phyloP scores from a whole-genome alignment of 2,888 invertebrate species.

The Drosophila pseudotalamancana region DNA sequence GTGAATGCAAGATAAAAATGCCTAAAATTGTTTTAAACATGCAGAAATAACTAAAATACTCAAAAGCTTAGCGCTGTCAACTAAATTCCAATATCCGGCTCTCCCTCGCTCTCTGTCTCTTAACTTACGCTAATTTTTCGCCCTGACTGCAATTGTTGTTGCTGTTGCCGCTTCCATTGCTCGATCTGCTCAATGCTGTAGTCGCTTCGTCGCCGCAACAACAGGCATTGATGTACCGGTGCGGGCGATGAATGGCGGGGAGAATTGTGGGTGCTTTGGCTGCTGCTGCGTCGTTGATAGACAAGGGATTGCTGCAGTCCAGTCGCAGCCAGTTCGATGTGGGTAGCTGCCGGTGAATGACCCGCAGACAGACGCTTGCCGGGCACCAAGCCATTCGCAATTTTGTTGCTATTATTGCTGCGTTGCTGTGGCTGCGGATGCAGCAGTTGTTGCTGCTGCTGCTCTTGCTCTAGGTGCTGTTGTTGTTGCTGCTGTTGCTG shows the following conservation, averaged over 20 bases:
- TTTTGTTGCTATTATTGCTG: conserved; percentile 54
- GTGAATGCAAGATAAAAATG: conserved; percentile 23
- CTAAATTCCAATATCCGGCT: neutral
- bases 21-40: conserved; percentile 2
- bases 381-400: conserved; percentile 72
- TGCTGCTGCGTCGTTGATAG: conserved; percentile 61
- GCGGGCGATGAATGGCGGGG: conserved; percentile 68
- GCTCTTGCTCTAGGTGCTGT: conserved; percentile 38
- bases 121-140: conserved; percentile 70
- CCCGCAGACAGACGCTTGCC: conserved; percentile 69
- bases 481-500: conserved; percentile 41
- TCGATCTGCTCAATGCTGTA: conserved; percentile 76
- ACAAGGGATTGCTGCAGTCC: conserved; percentile 69
- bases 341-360: conserved; percentile 63
- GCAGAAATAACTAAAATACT: neutral
- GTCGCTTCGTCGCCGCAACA: conserved; percentile 80
- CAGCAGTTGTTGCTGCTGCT: conserved; percentile 21
- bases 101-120: conserved; percentile 1
- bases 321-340: conserved; percentile 35
- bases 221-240: conserved; percentile 72
- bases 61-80: conserved; percentile 24
- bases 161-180: conserved; percentile 71
- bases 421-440: conserved; percentile 37
- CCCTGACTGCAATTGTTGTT: conserved; percentile 50
- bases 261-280: conserved; percentile 56